Base-by-base conservation (phyloP, 2,797 vertebrate genomes). In the Halcyon smyrnensis region DNA sequence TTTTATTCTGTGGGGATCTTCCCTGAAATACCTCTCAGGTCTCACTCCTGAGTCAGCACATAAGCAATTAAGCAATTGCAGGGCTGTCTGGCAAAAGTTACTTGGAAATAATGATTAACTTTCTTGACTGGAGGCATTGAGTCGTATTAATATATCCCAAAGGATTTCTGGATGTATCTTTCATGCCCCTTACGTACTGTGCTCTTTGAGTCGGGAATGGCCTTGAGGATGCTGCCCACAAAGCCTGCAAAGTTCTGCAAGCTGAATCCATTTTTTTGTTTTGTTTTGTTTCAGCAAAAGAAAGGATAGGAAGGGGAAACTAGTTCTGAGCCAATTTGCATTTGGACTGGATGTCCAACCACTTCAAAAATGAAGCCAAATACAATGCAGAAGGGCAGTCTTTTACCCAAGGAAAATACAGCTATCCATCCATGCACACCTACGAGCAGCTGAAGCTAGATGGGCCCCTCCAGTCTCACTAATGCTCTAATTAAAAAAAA, bases 241-340 rank as follows among this genome's bases (percentile, higher is more conserved):
- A 85, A 91, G 43, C 51, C 63, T 63, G 50, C 60, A 41, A 85
- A 95, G 51, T 88, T 86, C 65, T 91, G 65, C 70, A 90, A 76
- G 48, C 36, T 59, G 65, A 87, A 80, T 93, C 64, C 34, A 46
- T 65, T 93, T 95, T 93, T 95, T 36, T 69, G 45, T 39, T 39
- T 39, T 39, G 37, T 12, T 82, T 84, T 93, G 48, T 88, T 96
- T 84, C 82, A 90, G 85, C 28, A 77, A 64, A 81, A 84, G 63
- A 78, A 95, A 91, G 86, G 80, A 82, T 53, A 89, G 74, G 80
- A 97, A 94, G 87, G 90, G 85, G 96, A 96, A 96, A 95, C 57
- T 84, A 90, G 70, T 50, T 67, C 89, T 89, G 56, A 43, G 87
- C 79, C 83, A 93, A 70, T 84, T 90, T 88, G 27, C 90, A 79